Evolutionary conservation across 2,888 invertebrate species (phyloP).

Genomic region (Ditula angustiorana): DNA sequence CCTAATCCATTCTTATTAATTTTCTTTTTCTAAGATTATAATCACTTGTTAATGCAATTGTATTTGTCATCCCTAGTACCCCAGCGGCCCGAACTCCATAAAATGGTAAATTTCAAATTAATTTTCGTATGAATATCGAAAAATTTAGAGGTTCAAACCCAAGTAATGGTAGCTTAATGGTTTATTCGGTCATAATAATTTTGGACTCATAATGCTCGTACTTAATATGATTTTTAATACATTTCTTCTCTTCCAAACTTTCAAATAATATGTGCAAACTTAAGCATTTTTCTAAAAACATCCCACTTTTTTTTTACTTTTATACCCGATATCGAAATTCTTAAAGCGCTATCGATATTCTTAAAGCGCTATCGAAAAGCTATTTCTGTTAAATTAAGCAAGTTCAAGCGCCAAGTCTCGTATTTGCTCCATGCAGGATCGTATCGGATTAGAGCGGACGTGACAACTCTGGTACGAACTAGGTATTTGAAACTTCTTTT

Average conservation of each 20-base stretch:
- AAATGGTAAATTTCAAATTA: too few species aligned
- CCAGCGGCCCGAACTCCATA: too few species aligned
- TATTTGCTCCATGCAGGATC: slow-evolving; percentile 28
- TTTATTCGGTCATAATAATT: too few species aligned
- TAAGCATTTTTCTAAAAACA: background rate
- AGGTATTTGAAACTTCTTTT: slow-evolving; percentile 10
- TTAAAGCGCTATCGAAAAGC: slow-evolving; percentile 21
- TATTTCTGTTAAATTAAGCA: slow-evolving; percentile 23
- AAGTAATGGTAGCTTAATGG: too few species aligned
- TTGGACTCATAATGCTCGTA: too few species aligned
- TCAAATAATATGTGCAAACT: background rate
- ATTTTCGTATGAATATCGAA: too few species aligned
- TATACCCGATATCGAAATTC: slow-evolving; percentile 6
- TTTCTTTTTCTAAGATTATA: too few species aligned
- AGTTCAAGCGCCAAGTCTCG: slow-evolving; percentile 15
- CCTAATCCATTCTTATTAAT: too few species aligned
- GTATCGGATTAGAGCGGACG: slow-evolving; percentile 31
- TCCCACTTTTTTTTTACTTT: background rate
- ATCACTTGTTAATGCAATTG: too few species aligned
- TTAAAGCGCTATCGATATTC: slow-evolving; percentile 6
- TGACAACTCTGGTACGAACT: slow-evolving; percentile 2
- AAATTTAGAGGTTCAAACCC: too few species aligned
- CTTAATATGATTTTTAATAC: too few species aligned
- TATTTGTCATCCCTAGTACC: too few species aligned
- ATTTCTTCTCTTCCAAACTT: background rate